phyloP scores from a whole-genome alignment of 53 echinoderm and acorn worm species.

The Holothuria scabra region DNA sequence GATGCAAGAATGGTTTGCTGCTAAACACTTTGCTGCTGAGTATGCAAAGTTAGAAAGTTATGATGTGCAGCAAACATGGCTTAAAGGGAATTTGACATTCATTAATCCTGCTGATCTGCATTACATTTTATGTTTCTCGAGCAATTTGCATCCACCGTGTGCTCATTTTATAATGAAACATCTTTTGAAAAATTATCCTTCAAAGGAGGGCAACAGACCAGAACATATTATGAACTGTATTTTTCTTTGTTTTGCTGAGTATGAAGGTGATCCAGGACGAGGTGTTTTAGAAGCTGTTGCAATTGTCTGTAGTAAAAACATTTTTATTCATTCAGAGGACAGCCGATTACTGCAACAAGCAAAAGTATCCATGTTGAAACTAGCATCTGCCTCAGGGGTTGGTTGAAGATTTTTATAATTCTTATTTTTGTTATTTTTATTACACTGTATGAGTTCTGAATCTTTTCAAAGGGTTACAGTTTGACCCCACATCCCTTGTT shows the following conservation, averaged over 20 bases:
- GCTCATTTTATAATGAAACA: conserved; percentile 3
- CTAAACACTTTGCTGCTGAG: neutral
- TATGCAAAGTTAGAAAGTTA: neutral
- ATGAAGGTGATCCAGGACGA: neutral
- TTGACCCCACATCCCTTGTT: too few species aligned
- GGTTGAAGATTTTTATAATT: too few species aligned
- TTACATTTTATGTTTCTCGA: neutral
- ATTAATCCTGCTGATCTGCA: conserved; percentile 12
- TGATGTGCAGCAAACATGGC: neutral
- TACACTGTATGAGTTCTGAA: too few species aligned
- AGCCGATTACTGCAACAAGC: conserved; percentile 19
- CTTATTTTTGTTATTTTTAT: neutral
- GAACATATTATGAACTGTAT: neutral
- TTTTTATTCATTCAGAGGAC: neutral
- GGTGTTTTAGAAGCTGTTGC: neutral
- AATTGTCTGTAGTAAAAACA: neutral
- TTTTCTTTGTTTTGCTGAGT: conserved; percentile 36
- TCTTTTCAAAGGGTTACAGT: too few species aligned
- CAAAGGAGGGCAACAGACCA: neutral
- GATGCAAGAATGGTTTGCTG: conserved; percentile 12
- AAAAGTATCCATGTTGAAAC: neutral
- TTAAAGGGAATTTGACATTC: neutral
- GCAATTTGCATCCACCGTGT: neutral
- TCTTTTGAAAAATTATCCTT: neutral
- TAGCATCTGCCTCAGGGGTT: neutral